These are phyloP conservation scores for Xanthia togata DNA, from an alignment of 2,888 invertebrate species.

Conservation along the genomic window DNA sequence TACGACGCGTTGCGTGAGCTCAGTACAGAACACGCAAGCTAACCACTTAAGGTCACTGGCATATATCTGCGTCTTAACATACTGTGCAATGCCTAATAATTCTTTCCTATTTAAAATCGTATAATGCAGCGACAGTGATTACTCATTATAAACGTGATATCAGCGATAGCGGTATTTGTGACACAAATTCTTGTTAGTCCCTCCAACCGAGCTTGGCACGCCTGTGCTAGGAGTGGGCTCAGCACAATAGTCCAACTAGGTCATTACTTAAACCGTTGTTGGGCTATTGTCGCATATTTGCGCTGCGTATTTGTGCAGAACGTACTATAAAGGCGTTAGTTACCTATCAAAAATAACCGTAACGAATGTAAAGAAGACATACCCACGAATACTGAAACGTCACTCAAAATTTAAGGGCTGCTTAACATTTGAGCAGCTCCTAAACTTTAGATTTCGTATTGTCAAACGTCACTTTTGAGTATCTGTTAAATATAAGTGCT, in stretches of 20 bases:
- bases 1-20: no score
- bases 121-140: conserved; percentile 5
- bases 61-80: no score
- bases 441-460: no score
- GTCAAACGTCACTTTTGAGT: no score
- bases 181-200: conserved; percentile 18
- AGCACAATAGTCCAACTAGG: conserved; percentile 53
- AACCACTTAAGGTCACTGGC: no score
- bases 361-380: no score
- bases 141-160: conserved; percentile 29
- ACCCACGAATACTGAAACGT: no score
- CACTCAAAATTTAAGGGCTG: no score
- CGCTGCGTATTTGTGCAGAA: conserved; percentile 19
- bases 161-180: conserved; percentile 22
- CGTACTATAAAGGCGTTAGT: conserved; percentile 5
- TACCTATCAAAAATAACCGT: conserved; percentile 15
- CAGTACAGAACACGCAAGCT: no score
- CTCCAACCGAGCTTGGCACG: conserved; percentile 7
- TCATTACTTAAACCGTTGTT: conserved; percentile 43
- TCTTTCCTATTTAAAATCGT: conserved; percentile 5
- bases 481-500: no score
- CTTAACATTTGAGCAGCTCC: no score
- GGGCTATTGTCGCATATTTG: conserved; percentile 40
- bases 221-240: conserved; percentile 33
- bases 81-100: not conserved